phyloP scores from a whole-genome alignment of 2,888 invertebrate species.

The Thera britannica region DNA sequence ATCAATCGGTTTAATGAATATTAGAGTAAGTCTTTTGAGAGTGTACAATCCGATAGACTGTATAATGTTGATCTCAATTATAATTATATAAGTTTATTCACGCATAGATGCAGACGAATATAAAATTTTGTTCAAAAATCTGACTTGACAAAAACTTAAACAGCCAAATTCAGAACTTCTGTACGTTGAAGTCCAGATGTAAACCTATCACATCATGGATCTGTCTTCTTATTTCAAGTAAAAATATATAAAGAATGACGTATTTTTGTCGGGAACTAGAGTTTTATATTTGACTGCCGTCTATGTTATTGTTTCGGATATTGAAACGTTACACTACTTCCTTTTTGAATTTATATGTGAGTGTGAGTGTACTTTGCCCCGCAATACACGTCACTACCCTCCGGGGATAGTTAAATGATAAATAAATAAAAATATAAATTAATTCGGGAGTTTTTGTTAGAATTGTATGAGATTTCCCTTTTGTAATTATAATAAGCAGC shows the following conservation, averaged over 20 bases:
- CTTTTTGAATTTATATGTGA: constrained; percentile 79
- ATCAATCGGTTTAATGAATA: constrained; percentile 47
- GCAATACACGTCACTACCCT: constrained; percentile 71
- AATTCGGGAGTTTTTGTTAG: constrained; percentile 38
- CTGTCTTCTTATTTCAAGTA: background rate
- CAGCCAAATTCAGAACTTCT: too few species aligned
- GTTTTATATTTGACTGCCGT: constrained; percentile 13
- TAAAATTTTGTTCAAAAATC: constrained; percentile 10
- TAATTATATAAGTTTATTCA: constrained; percentile 47
- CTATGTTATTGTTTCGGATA: constrained; percentile 66
- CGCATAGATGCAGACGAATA: constrained; percentile 34
- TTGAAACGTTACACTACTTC: constrained; percentile 71
- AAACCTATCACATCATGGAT: background rate
- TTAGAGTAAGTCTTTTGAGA: constrained; percentile 70
- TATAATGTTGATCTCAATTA: constrained; percentile 67
- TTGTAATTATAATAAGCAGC: constrained; percentile 53
- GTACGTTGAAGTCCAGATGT: background rate
- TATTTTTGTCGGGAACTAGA: background rate
- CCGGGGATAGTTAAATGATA: constrained; percentile 78
- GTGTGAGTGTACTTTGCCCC: constrained; percentile 71
- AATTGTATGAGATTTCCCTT: constrained; percentile 20
- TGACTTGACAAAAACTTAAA: too few species aligned
- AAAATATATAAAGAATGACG: background rate
- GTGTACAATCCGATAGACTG: constrained; percentile 83
- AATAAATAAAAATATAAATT: constrained; percentile 66